Percentiles rank a stretch among this genome's conserved stretches.
Evolutionary conservation across 2,797 vertebrate genomes (phyloP).

Genomic region (Geotrypetes seraphini): DNA sequence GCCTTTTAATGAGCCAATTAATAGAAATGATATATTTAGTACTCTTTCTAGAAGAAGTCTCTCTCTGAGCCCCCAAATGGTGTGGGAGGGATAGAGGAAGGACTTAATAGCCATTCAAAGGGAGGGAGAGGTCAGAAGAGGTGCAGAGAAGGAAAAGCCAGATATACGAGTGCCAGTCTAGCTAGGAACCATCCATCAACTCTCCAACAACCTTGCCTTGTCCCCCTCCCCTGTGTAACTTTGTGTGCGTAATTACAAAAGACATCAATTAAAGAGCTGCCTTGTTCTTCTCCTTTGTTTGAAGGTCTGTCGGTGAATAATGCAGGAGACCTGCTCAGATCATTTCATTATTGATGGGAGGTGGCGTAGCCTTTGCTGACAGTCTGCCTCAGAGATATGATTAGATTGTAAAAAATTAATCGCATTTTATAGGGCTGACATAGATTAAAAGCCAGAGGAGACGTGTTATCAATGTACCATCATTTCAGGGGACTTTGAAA

Average conservation of each 20-base stretch:
- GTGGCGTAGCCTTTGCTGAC: slow-evolving; percentile 41
- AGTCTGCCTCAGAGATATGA: slow-evolving; percentile 52
- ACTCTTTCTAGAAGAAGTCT: no score
- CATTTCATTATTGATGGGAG: slow-evolving; percentile 61
- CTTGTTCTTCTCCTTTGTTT: slow-evolving; percentile 1
- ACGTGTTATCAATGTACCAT: slow-evolving; percentile 19
- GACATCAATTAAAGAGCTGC: background rate
- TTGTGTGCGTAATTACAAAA: slow-evolving; percentile 13
- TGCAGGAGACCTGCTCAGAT: slow-evolving; percentile 36
- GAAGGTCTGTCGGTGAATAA: slow-evolving; percentile 47
- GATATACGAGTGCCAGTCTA: background rate
- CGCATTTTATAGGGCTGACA: slow-evolving; percentile 30
- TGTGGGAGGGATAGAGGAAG: slow-evolving; percentile 1
- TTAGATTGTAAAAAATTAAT: slow-evolving; percentile 59
- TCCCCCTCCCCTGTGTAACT: background rate
- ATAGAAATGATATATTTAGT: no score
- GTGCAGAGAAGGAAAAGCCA: slow-evolving; percentile 6
- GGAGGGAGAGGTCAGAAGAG: background rate
- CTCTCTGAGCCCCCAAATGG: no score
- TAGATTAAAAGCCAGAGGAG: slow-evolving; percentile 31
- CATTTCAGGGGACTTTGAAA: slow-evolving; percentile 41
- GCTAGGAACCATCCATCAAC: background rate
- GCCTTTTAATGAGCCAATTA: no score
- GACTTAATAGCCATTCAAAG: slow-evolving; percentile 2
- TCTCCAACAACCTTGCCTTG: background rate